Evolutionary conservation across 2,888 invertebrate genomes (phyloP), one percentile per base, ranked within the genome.

Genomic region (Dryobota labecula): DNA sequence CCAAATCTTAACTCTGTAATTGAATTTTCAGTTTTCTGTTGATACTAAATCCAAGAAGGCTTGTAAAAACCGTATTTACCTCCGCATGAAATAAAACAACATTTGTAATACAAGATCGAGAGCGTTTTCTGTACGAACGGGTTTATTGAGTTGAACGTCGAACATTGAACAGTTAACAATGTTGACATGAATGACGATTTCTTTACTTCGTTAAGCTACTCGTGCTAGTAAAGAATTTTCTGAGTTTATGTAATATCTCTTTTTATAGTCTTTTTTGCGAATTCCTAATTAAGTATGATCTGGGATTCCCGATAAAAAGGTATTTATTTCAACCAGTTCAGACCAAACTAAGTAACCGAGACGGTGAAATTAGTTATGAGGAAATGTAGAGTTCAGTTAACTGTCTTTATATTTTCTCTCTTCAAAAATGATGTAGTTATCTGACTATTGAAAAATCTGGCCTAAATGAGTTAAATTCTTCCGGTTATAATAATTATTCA

Each of bases 51-150:
- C 7, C 8, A 41, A 45, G 24, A 7, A 24, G 5, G 62, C 20
- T 58, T 68, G 53, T 15, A 27, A 49, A 47, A 54, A 54, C 24
- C 4, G 45, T 56, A 56, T 68, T 62, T 80, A 64, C 54, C 27
- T 74, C 30, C 15, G 36, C 27, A 2, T 54, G 27, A 73, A 73
- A 66, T 66, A 79, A 66, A 76, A 76, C 13, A 56, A 38, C 20
- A 74, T 66, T 80, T 77, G 60, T 73, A 54, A 72, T 54, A 64
- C 58, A 69, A 80, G 56, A 69, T 47, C 24, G 51, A 64, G 80
- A 58, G 73, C 65, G 51, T 79, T 62, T 61, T 68, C 65, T 74
- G 49, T 66, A 56, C n/a, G 54, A 76, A 80, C 76, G 45, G 61
- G 81, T 79, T 76, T 71, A 62, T 49, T 68, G 76, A 53, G 41